These are phyloP conservation scores for Paramormyrops kingsleyae DNA, from an alignment of 2,113 vertebrate species.

Conservation along the genomic window DNA sequence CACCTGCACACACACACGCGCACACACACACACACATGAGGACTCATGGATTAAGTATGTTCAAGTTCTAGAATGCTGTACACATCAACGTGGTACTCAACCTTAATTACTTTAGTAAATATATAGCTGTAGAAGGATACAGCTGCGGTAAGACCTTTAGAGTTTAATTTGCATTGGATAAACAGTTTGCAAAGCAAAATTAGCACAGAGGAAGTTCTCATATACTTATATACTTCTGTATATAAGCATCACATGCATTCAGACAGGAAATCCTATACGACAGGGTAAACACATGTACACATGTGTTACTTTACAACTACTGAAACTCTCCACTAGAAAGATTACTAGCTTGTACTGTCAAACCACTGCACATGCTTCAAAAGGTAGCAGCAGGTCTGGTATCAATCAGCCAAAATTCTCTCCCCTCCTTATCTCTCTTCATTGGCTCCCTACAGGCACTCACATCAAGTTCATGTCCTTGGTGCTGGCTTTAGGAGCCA, in stretches of 20 bases:
- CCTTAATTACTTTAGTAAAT: background rate
- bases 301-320: background rate
- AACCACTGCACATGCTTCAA: background rate
- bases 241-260: background rate
- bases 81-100: background rate
- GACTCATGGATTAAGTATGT: background rate
- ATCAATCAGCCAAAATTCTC: background rate
- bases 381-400: background rate
- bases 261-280: background rate
- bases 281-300: background rate
- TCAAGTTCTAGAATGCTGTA: background rate
- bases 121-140: background rate
- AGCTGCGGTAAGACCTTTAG: background rate
- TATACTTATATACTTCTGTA: too few relatives aligned
- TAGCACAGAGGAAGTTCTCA: background rate
- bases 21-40: too few relatives aligned
- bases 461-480: background rate
- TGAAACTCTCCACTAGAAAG: background rate
- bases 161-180: background rate
- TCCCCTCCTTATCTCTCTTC: background rate
- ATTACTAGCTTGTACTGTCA: background rate
- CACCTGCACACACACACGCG: background rate
- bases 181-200: background rate
- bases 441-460: background rate
- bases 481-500: background rate